Evolutionary conservation across 2,797 vertebrate species (phyloP).

Genomic region (Esox lucius): DNA sequence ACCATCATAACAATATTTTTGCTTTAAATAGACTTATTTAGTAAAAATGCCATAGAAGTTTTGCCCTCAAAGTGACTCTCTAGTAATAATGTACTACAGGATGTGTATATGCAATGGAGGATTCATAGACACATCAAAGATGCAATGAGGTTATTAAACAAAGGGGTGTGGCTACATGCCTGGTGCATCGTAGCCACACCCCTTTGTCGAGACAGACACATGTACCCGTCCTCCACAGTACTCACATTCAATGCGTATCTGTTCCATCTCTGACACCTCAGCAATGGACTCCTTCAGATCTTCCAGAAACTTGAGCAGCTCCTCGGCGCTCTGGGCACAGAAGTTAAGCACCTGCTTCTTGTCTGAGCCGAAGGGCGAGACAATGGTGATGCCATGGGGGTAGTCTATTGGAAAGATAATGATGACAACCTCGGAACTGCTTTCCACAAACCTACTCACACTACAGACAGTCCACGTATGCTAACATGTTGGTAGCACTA

Average conservation of each 20-base stretch:
- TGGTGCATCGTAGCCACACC: background rate
- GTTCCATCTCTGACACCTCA: slow-evolving; percentile 97
- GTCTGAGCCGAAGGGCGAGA: slow-evolving; percentile 92
- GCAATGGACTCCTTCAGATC: slow-evolving; percentile 97
- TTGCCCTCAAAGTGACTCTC: too few species aligned
- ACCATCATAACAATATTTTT: too few species aligned
- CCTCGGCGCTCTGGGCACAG: slow-evolving; percentile 92
- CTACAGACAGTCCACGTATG: too few species aligned
- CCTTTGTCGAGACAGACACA: background rate
- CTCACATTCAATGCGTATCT: slow-evolving; percentile 98
- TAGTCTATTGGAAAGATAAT: slow-evolving; percentile 77
- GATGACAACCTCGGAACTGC: too few species aligned
- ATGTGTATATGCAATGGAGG: too few species aligned
- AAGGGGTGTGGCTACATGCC: too few species aligned
- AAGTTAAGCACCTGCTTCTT: slow-evolving; percentile 96
- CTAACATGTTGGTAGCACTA: too few species aligned
- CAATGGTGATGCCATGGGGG: slow-evolving; percentile 93
- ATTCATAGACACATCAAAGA: background rate
- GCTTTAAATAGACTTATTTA: too few species aligned
- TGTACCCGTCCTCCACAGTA: background rate
- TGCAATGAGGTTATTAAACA: slow-evolving; percentile 1
- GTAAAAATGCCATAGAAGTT: too few species aligned
- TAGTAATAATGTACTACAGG: too few species aligned
- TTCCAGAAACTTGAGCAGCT: slow-evolving; percentile 97
- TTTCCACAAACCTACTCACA: too few species aligned